These are phyloP conservation scores for Otocyon megalotis DNA, from an alignment of 2,113 vertebrate species.

Conservation along the genomic window DNA sequence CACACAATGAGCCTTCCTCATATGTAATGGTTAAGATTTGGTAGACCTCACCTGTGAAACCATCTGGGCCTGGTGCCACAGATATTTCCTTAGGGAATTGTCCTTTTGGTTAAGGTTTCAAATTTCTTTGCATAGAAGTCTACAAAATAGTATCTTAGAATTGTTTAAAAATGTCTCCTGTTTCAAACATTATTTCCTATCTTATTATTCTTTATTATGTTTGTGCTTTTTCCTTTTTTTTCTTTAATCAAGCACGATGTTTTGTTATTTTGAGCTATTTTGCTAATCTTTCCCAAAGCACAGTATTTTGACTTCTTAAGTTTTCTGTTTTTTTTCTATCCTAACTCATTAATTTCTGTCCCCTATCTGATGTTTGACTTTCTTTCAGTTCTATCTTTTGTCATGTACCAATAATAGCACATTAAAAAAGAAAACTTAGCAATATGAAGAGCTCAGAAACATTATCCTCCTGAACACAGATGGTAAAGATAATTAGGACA, in stretches of 20 bases:
- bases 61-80: neutral
- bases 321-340: neutral
- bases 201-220: neutral
- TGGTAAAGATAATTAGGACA: neutral
- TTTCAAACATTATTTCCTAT: neutral
- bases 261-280: conserved; percentile 25
- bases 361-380: neutral
- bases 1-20: neutral
- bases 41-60: neutral
- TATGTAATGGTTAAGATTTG: neutral
- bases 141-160: neutral
- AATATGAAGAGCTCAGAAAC: conserved; percentile 17
- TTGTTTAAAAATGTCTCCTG: neutral
- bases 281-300: neutral
- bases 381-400: neutral
- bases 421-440: neutral
- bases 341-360: neutral
- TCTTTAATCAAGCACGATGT: neutral
- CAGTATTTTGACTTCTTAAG: neutral
- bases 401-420: neutral
- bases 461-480: neutral
- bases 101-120: neutral
- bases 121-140: neutral
- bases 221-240: neutral
- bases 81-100: neutral